These are phyloP conservation scores for Enteromius trimaculatus DNA, from an alignment of 2,797 vertebrate species.

Conservation along the genomic window DNA sequence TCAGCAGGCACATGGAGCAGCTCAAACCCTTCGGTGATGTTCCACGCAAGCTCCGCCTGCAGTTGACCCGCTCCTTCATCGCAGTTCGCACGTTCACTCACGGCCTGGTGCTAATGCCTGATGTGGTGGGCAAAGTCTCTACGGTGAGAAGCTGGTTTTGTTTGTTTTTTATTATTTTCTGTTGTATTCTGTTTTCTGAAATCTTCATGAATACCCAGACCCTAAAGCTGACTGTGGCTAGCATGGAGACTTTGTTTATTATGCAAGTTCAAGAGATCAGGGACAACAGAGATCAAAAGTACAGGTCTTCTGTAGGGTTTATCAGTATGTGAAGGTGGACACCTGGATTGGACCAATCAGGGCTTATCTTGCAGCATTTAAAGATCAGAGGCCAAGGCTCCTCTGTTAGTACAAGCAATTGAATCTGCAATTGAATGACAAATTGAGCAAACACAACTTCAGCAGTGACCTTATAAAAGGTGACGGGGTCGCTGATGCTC, in stretches of 20 bases:
- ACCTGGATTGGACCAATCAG: slow-evolving; percentile 1
- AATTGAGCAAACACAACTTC: slow-evolving; percentile 20
- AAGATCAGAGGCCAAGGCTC: slow-evolving; percentile 49
- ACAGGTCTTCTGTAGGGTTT: slow-evolving; percentile 45
- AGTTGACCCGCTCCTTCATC: slow-evolving; percentile 89
- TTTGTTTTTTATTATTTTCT: background rate
- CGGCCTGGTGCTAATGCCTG: slow-evolving; percentile 86
- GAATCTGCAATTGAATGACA: slow-evolving; percentile 36
- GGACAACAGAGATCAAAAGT: slow-evolving; percentile 10
- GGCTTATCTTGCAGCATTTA: slow-evolving; percentile 30
- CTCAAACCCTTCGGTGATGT: slow-evolving; percentile 95
- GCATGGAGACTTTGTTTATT: background rate
- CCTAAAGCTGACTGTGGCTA: background rate
- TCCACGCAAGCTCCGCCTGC: slow-evolving; percentile 91
- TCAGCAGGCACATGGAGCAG: slow-evolving; percentile 93
- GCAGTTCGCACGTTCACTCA: slow-evolving; percentile 91
- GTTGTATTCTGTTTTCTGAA: too few species aligned
- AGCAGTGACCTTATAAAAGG: slow-evolving; percentile 41
- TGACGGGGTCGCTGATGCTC: background rate
- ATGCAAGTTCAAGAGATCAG: slow-evolving; percentile 13
- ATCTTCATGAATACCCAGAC: background rate
- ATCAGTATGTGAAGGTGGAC: slow-evolving; percentile 40
- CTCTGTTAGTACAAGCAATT: slow-evolving; percentile 12
- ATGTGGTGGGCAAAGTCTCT: slow-evolving; percentile 89
- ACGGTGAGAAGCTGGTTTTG: slow-evolving; percentile 76